Evolutionary conservation across 1,140 invertebrate species (phyloP).

Genomic region (Meloidogyne floridensis): DNA sequence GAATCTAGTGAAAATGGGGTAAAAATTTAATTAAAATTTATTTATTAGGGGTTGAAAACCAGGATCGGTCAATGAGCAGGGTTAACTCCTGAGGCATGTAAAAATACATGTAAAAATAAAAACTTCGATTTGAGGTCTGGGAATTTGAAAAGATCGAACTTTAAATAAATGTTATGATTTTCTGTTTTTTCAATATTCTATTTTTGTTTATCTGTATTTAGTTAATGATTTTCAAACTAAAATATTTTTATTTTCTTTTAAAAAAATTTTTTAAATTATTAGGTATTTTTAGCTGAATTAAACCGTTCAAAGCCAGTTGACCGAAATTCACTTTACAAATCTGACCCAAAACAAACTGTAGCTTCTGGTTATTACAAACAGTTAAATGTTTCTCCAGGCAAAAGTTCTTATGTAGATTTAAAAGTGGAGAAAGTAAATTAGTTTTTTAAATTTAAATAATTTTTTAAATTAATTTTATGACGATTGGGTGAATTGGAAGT

Average conservation of each 20-base stretch:
- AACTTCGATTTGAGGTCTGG: too few species aligned
- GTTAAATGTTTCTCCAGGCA: conserved; percentile 54
- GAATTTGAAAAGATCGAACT: too few species aligned
- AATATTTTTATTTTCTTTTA: not conserved
- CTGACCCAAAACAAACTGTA: conserved; percentile 28
- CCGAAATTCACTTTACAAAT: conserved; percentile 51
- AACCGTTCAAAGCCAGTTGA: conserved; percentile 49
- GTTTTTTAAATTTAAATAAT: conserved; percentile 4
- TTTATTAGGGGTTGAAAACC: too few species aligned
- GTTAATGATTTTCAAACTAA: not conserved
- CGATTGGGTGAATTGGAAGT: conserved; percentile 53
- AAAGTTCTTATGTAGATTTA: conserved; percentile 45
- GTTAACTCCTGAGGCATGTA: too few species aligned
- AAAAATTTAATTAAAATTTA: not conserved
- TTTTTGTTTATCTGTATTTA: too few species aligned
- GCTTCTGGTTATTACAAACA: conserved; percentile 18
- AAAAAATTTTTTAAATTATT: not conserved
- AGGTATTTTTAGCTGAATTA: conserved; percentile 54
- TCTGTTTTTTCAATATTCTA: too few species aligned
- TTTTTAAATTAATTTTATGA: conserved; percentile 44
- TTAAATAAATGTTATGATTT: too few species aligned
- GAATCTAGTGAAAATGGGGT: conserved; percentile 39
- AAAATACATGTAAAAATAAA: too few species aligned
- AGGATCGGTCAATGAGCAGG: not conserved
- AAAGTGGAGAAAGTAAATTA: conserved; percentile 38